Evolutionary conservation across 2,797 vertebrate genomes (phyloP).

Genomic region (Ctenosaura bakeri): DNA sequence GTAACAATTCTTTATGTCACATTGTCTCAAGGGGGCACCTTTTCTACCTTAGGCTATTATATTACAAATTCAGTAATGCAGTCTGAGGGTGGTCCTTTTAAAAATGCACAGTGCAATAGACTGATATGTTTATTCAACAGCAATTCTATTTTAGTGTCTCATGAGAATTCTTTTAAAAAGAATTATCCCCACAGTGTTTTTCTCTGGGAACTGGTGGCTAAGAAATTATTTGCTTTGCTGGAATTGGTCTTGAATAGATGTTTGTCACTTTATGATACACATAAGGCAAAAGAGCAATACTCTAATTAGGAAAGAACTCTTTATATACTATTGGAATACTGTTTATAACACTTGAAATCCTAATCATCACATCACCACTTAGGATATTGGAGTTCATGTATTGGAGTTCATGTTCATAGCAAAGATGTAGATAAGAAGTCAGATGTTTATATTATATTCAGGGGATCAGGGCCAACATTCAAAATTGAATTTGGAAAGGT

Average conservation of each 20-base stretch:
- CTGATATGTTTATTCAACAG: slow-evolving; percentile 76
- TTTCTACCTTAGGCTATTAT: slow-evolving; percentile 68
- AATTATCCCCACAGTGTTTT: slow-evolving; percentile 58
- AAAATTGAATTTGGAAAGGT: slow-evolving; percentile 39
- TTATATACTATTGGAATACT: slow-evolving; percentile 59
- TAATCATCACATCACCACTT: slow-evolving; percentile 32
- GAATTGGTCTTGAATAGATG: slow-evolving; percentile 71
- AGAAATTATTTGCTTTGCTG: slow-evolving; percentile 52
- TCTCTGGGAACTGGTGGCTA: slow-evolving; percentile 36
- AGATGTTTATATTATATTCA: slow-evolving; percentile 47
- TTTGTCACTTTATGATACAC: slow-evolving; percentile 68
- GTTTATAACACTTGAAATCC: slow-evolving; percentile 52
- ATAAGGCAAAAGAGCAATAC: slow-evolving; percentile 58
- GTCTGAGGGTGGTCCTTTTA: slow-evolving; percentile 78
- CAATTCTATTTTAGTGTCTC: slow-evolving; percentile 76
- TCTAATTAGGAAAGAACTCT: slow-evolving; percentile 70
- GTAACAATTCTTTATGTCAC: slow-evolving; percentile 48
- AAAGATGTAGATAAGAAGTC: background rate
- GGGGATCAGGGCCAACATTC: slow-evolving; percentile 46
- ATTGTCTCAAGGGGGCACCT: slow-evolving; percentile 58
- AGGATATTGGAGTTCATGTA: background rate
- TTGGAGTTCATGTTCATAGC: background rate
- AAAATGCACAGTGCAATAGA: slow-evolving; percentile 73
- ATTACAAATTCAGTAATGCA: slow-evolving; percentile 62
- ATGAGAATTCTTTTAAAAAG: slow-evolving; percentile 78